Conservation (phyloP, 1,140 invertebrate genomes). For the Chrysopa pallens region DNA sequence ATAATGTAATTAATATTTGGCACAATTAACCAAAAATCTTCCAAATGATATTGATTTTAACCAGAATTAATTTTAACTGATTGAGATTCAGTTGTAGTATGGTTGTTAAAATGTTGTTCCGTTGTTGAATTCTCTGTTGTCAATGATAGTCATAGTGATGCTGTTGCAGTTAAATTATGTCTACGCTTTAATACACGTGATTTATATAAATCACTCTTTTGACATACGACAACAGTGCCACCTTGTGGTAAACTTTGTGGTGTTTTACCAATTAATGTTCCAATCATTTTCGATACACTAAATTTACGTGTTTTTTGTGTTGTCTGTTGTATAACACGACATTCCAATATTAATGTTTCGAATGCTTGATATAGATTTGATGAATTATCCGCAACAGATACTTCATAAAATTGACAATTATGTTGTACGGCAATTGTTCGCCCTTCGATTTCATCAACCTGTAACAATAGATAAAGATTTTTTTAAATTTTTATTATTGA, state of each 20-base stretch:
- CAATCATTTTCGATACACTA: slow-evolving; percentile 61
- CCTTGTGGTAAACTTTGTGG: slow-evolving; percentile 22
- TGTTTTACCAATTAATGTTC: slow-evolving; percentile 41
- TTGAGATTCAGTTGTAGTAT: too few relatives aligned
- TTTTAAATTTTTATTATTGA: too few relatives aligned
- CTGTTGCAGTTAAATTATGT: slow-evolving; percentile 32
- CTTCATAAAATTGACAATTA: slow-evolving; percentile 52
- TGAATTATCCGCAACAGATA: slow-evolving; percentile 60
- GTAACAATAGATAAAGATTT: slow-evolving; percentile 16
- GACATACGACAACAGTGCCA: slow-evolving; percentile 32
- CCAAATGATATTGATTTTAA: too few relatives aligned
- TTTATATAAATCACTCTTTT: slow-evolving; percentile 35
- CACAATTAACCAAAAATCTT: too few relatives aligned
- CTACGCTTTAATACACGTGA: slow-evolving; percentile 30
- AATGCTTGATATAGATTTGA: slow-evolving; percentile 47
- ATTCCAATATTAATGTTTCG: slow-evolving; percentile 44
- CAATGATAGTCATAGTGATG: slow-evolving; percentile 29
- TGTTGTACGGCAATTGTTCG: slow-evolving; percentile 40
- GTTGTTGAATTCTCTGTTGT: too few relatives aligned
- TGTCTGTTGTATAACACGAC: slow-evolving; percentile 29
- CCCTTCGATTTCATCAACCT: slow-evolving; percentile 53
- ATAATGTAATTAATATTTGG: too few relatives aligned
- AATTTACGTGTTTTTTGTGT: slow-evolving; percentile 41
- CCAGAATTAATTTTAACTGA: too few relatives aligned
- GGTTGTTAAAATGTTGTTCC: too few relatives aligned